Percentiles rank a stretch among this genome's conserved stretches.
phyloP scores from a whole-genome alignment of 1,140 invertebrate genomes.

The Diabrotica undecimpunctata region DNA sequence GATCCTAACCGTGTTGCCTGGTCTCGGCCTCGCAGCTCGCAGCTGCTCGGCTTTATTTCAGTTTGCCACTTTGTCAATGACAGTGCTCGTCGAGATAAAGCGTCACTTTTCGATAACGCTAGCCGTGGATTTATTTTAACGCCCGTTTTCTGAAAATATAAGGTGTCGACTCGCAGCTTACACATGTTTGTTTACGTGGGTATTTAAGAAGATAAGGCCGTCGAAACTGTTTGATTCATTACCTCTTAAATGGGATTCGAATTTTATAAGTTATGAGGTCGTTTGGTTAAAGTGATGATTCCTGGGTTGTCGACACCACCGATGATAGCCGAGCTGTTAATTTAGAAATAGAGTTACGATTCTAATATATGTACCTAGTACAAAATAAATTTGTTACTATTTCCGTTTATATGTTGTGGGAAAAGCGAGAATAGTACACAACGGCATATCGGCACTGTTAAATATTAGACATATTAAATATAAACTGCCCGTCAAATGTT shows the following conservation, averaged over 20 bases:
- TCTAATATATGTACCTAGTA: no score
- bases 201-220: constrained; percentile 34
- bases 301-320: background rate
- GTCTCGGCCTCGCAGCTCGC: constrained; percentile 5
- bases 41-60: constrained; percentile 41
- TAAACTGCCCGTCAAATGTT: no score
- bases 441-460: no score
- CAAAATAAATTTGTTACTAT: no score
- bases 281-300: constrained; percentile 4
- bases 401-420: no score
- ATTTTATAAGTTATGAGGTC: constrained; percentile 15
- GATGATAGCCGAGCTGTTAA: background rate
- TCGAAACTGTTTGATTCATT: constrained; percentile 30
- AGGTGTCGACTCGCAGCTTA: constrained; percentile 41
- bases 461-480: no score
- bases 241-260: constrained; percentile 15
- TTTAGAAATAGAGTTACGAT: no score
- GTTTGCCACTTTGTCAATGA: constrained; percentile 41
- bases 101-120: constrained; percentile 31
- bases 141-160: constrained; percentile 33
- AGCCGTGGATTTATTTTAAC: constrained; percentile 37
- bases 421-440: no score
- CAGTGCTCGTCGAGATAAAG: constrained; percentile 24
- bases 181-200: constrained; percentile 40
- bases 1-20: background rate